These are phyloP conservation scores for Scalopus aquaticus DNA, from an alignment of 2,113 vertebrate species.

Conservation along the genomic window DNA sequence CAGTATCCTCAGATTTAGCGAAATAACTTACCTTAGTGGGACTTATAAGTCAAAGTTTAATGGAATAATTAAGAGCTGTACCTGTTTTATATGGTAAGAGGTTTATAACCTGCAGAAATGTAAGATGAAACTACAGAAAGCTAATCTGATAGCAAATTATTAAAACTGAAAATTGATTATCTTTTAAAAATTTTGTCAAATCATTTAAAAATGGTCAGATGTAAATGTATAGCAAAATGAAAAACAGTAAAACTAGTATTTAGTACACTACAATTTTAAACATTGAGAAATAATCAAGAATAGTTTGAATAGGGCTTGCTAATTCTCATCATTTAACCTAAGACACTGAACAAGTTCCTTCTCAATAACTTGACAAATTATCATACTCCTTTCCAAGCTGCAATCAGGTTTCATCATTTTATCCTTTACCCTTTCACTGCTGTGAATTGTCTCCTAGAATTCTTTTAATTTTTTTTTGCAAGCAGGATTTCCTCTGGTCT, in stretches of 20 bases:
- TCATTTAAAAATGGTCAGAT: not conserved
- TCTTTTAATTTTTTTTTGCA: no score
- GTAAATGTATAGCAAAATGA: not conserved
- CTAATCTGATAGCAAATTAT: not conserved
- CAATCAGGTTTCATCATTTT: no score
- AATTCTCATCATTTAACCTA: no score
- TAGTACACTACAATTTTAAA: not conserved
- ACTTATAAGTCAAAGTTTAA: not conserved
- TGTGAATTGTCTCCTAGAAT: no score
- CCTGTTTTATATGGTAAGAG: not conserved
- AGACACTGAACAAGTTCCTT: no score
- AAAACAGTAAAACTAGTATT: not conserved
- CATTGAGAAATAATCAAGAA: not conserved
- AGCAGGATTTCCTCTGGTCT: no score
- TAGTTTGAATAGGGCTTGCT: not conserved
- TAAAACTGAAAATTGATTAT: not conserved
- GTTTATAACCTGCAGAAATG: not conserved
- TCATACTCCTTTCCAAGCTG: no score
- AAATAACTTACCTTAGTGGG: not conserved
- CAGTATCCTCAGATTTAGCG: not conserved
- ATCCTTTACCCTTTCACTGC: no score
- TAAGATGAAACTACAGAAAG: not conserved
- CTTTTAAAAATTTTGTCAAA: not conserved
- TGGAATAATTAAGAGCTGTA: not conserved
- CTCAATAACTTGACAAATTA: no score